These are phyloP conservation scores for Alethe diademata DNA, from an alignment of 2,113 vertebrate genomes.

Conservation along the genomic window DNA sequence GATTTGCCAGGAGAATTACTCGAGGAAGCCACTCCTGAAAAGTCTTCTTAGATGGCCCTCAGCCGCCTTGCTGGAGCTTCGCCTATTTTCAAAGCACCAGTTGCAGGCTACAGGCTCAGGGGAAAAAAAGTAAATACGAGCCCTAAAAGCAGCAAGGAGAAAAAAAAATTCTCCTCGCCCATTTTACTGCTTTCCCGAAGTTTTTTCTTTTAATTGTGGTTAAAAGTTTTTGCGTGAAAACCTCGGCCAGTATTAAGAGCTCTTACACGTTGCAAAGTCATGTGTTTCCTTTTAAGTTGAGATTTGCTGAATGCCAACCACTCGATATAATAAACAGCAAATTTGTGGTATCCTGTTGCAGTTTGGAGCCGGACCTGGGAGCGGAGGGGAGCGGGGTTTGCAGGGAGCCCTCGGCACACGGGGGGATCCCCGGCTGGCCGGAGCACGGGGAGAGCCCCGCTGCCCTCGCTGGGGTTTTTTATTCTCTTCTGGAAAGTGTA, in stretches of 20 bases:
- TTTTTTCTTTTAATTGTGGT: constrained; percentile 55
- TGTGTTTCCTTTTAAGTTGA: constrained; percentile 69
- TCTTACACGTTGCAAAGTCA: constrained; percentile 34
- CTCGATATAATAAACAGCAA: constrained; percentile 56
- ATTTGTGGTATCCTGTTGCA: constrained; percentile 57
- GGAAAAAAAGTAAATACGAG: neutral
- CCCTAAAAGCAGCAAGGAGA: neutral
- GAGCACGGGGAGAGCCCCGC: neutral
- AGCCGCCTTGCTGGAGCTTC: constrained; percentile 46
- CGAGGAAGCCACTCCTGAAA: constrained; percentile 50
- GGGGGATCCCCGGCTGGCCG: neutral
- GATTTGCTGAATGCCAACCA: constrained; percentile 42
- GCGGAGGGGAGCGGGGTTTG: neutral
- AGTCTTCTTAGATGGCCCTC: constrained; percentile 33
- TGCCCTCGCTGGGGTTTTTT: neutral
- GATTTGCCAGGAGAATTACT: constrained; percentile 36
- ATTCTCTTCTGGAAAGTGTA: neutral
- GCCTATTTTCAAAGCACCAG: neutral
- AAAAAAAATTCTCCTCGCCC: neutral
- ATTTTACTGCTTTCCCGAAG: neutral
- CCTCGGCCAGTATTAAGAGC: constrained; percentile 5
- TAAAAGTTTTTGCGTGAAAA: constrained; percentile 55
- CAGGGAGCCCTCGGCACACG: neutral
- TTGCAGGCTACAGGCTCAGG: neutral
- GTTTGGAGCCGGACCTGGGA: neutral